Evolutionary conservation across 2,797 vertebrate species (phyloP), one percentile per base, ranked within the genome.

Genomic region (Craterocephalus amniculus): DNA sequence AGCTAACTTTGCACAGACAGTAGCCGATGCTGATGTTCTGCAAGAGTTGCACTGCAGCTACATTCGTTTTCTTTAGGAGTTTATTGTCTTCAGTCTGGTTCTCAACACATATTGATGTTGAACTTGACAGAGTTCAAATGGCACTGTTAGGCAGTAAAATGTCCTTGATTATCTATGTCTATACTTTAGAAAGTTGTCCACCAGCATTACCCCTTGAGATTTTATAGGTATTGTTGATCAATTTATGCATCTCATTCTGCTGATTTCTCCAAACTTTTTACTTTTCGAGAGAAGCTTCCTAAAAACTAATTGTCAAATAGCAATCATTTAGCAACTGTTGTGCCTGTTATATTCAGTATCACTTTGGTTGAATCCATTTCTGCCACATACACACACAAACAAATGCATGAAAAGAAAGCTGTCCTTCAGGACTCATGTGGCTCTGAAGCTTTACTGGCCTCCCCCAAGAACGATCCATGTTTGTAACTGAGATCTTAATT

Each of bases 401-500:
- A 58, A 18, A 54, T 4, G 9, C 10, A 56, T 49, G 51, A 63
- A 75, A 74, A 65, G 36, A 34, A 66, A 74, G 48, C 71, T 70
- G 63, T 70, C 79, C 83, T 88, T 82, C 72, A 72, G 69, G 11
- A 68, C 62, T 77, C 67, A 29, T 65, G 84, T 78, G 79, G 70
- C 79, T 77, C 51, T 3, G 73, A 74, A 61, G 63, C 72, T 72
- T 48, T 48, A 36, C 59, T 55, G 79, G 72, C 52, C 63, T 80
- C 75, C 69, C 72, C 10, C 16, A 83, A 67, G 76, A 67, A 35
- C 26, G 61, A 54, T n/a, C 63, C 72, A 70, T 63, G 79, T 86
- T 89, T 86, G 79, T 80, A 74, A 80, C 73, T 62, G 76, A 88
- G 78, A 60, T 84, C 84, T 89, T 91, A 91, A 92, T 91, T 90